Conservation (phyloP, 2,113 vertebrate genomes). For the Muntiacus reevesi region DNA sequence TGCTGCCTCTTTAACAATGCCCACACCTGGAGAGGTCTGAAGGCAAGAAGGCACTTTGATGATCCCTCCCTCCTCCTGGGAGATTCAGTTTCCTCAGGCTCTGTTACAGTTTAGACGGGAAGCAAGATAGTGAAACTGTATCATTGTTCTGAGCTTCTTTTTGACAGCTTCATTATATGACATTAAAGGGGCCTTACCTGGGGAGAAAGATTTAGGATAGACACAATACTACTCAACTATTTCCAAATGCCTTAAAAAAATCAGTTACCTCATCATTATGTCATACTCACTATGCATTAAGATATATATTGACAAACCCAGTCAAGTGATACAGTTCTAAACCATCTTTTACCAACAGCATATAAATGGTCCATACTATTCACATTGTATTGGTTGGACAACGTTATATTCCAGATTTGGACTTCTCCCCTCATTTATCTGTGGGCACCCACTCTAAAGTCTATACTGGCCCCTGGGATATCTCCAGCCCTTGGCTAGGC, state of each 20-base stretch:
- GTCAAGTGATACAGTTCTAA: not conserved
- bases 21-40: not conserved
- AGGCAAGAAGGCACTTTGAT: not conserved
- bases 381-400: not conserved
- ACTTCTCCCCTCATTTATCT: not conserved
- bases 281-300: not conserved
- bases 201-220: not conserved
- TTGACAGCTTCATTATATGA: not conserved
- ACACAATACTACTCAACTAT: not conserved
- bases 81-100: not conserved
- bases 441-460: not conserved
- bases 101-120: not conserved
- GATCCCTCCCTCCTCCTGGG: not conserved
- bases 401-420: not conserved
- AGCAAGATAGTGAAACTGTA: not conserved
- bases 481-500: not conserved
- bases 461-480: not conserved
- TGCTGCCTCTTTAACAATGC: not conserved
- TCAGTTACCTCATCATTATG: not conserved
- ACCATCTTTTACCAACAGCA: not conserved
- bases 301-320: not conserved
- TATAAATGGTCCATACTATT: not conserved
- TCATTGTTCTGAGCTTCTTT: not conserved
- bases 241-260: not conserved
- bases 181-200: not conserved